Evolutionary conservation across 2,113 vertebrate genomes (phyloP).

Genomic region (Cyrtonyx montezumae): DNA sequence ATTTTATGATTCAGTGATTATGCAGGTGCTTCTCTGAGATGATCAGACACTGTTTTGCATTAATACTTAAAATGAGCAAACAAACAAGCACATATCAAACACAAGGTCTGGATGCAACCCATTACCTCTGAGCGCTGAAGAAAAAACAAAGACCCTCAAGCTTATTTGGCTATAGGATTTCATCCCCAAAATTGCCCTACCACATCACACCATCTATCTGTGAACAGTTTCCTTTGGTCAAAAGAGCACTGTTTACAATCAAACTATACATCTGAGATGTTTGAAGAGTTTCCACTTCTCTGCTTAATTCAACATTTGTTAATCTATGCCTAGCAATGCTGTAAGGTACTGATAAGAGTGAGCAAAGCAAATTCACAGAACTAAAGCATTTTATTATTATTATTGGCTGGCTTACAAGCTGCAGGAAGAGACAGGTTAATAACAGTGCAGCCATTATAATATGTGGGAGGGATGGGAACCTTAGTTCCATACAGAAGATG

Average conservation of each 20-base stretch:
- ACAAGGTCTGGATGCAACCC: background rate
- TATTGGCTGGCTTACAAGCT: constrained; percentile 14
- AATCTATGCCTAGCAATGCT: background rate
- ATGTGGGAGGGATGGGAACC: background rate
- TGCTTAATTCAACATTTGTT: background rate
- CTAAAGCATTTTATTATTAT: background rate
- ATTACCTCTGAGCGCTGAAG: background rate
- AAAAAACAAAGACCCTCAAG: background rate
- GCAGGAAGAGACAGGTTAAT: constrained; percentile 18
- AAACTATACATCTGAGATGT: background rate
- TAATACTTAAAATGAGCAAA: background rate
- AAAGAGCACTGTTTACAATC: background rate
- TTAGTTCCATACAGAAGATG: background rate
- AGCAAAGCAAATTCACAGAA: constrained; percentile 23
- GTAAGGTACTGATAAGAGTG: background rate
- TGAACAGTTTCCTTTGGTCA: background rate
- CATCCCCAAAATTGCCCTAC: background rate
- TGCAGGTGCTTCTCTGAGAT: background rate
- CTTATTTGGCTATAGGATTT: background rate
- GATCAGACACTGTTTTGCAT: background rate
- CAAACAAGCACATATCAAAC: background rate
- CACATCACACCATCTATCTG: background rate
- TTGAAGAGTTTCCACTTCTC: background rate
- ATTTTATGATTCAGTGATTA: no score
- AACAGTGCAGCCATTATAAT: background rate